Base-by-base conservation (phyloP, 2,113 vertebrate species). In the Mellivora capensis region DNA sequence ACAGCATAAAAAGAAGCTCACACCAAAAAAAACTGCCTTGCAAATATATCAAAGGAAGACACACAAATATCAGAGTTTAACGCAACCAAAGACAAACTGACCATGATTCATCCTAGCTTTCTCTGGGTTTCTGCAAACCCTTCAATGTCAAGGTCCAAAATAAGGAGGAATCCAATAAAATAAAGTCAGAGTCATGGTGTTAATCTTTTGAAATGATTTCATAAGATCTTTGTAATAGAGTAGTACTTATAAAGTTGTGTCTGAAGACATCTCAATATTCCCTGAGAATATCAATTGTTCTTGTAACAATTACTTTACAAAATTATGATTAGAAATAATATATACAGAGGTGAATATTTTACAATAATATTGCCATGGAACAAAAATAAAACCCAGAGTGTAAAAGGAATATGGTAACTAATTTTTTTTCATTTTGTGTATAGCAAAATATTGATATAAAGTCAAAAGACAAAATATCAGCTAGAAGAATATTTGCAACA, bases 131-230 rank as follows among this genome's bases (percentile, higher is more conserved):
- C 52, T 61, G n/a, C 9, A 96, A 93, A 79, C 61, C 21, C 44
- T 87, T 20, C 49, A 67, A 67, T 91, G 67, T 64, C 67, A 96
- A 95, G 54, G 3, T 89, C 15, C 17, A 94, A 94, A 96, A 89
- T 64, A 74, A 88, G 59, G 57, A 93, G 23, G 1, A 85, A 57
- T 86, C 17, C 69, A 89, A 47, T 86, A 69, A 98, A 83, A 20
- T n/a, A 74, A 93, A 96, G 9, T 84, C 72, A 67, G 82, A 81
- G 77, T 52, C 20, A 42, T n/a, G 17, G 2, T 85, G n/a, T 76
- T 91, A 82, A 90, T 79, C 49, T 82, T 96, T 71, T 69, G 27
- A 88, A 96, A 81, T 93, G 20, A 91, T 94, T 91, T 90, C 9
- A 13, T 71, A 86, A 93, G 29, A 79, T 91, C 21, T 86, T 94